These are phyloP conservation scores for Potamilus streckersoni DNA, from an alignment of 1,140 invertebrate genomes.

Conservation along the genomic window DNA sequence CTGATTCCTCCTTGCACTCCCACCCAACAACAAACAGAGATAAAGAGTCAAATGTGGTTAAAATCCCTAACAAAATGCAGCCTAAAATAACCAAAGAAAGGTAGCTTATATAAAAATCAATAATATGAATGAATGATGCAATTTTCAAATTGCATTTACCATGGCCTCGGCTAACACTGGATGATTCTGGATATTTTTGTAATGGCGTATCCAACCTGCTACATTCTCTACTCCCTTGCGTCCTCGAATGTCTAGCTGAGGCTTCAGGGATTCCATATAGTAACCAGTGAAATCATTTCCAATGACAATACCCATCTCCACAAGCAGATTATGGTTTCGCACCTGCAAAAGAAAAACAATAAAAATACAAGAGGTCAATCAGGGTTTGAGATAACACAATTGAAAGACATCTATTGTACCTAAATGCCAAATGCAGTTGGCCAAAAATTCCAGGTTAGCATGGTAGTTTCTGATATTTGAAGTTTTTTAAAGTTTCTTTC, in stretches of 20 bases:
- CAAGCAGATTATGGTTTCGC: slow-evolving; percentile 36
- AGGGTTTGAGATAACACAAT: neutral
- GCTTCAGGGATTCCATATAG: slow-evolving; percentile 35
- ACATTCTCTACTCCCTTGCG: slow-evolving; percentile 38
- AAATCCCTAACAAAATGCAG: no score
- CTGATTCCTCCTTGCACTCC: no score
- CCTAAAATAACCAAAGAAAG: no score
- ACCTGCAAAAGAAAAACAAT: slow-evolving; percentile 45
- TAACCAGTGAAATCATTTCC: slow-evolving; percentile 63
- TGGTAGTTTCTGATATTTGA: no score
- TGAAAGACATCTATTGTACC: neutral
- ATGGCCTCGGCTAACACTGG: slow-evolving; percentile 43
- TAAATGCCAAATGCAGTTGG: no score
- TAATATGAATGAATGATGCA: no score
- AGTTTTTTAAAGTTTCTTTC: no score
- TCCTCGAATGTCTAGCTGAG: slow-evolving; percentile 41
- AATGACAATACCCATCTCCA: slow-evolving; percentile 58
- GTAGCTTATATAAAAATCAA: no score
- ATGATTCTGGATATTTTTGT: slow-evolving; percentile 51
- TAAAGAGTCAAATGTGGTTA: no score
- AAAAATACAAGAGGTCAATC: neutral
- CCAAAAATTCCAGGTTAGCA: no score
- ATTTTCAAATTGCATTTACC: slow-evolving; percentile 31
- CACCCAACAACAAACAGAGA: no score
- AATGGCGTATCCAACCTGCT: slow-evolving; percentile 50